Conservation (phyloP, 2,888 invertebrate genomes). For the Xylophagus ater region DNA sequence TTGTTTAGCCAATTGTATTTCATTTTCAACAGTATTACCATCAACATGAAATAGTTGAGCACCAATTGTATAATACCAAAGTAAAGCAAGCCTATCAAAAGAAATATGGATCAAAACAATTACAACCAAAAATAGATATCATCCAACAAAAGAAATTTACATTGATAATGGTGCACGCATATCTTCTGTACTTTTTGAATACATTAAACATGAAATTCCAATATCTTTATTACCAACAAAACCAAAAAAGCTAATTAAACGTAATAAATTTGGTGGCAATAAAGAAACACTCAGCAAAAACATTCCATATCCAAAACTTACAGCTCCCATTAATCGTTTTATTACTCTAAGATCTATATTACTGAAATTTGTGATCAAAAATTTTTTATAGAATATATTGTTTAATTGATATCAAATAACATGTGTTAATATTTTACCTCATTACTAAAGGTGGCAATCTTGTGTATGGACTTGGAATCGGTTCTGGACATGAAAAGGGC, state of each 20-base stretch:
- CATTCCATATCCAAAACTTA: slow-evolving; percentile 58
- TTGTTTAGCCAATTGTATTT: slow-evolving; percentile 43
- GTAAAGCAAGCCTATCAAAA: slow-evolving; percentile 40
- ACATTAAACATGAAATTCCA: slow-evolving; percentile 49
- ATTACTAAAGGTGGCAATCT: background rate
- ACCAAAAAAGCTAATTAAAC: slow-evolving; percentile 51
- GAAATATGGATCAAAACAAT: background rate
- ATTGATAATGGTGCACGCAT: slow-evolving; percentile 58
- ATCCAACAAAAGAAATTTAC: slow-evolving; percentile 34
- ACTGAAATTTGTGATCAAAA: too few species aligned
- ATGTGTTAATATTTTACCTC: too few species aligned
- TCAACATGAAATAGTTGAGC: slow-evolving; percentile 52
- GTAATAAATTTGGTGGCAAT: slow-evolving; percentile 51
- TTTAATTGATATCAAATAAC: background rate
- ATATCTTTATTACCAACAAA: slow-evolving; percentile 51
- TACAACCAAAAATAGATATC: too few species aligned
- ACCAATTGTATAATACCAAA: slow-evolving; percentile 61
- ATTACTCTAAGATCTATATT: slow-evolving; percentile 43
- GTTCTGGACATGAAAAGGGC: slow-evolving; percentile 17
- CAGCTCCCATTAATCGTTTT: slow-evolving; percentile 51
- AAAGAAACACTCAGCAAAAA: slow-evolving; percentile 57
- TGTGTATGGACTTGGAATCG: slow-evolving; percentile 7
- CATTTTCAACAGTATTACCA: slow-evolving; percentile 48
- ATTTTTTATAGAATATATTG: background rate
- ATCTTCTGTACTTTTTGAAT: slow-evolving; percentile 48